These are phyloP conservation scores for Phaedon cochleariae DNA, from an alignment of 2,888 invertebrate genomes.

Conservation along the genomic window DNA sequence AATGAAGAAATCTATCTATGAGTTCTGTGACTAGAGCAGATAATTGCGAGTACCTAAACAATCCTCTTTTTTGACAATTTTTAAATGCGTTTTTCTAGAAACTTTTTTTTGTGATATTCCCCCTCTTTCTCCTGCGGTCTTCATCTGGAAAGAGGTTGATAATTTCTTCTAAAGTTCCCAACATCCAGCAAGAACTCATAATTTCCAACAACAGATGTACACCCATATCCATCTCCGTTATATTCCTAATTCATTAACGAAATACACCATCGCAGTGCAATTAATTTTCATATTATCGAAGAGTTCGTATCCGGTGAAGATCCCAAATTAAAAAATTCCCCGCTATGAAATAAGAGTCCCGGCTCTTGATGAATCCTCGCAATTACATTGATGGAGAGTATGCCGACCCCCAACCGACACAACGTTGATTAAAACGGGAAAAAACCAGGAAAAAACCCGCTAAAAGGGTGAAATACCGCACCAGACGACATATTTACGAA, in stretches of 20 bases:
- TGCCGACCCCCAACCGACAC: constrained; percentile 36
- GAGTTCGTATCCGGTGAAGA: not conserved
- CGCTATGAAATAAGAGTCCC: constrained; percentile 15
- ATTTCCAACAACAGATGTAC: not conserved
- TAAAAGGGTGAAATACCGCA: not conserved
- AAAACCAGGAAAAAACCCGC: constrained; percentile 1
- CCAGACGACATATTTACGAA: not conserved
- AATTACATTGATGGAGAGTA: constrained; percentile 45
- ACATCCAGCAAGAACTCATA: too few species aligned
- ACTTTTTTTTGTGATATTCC: too few species aligned
- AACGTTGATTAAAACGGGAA: constrained; percentile 39
- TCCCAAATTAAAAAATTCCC: constrained; percentile 28
- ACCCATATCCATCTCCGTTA: not conserved
- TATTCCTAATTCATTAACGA: not conserved
- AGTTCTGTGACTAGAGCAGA: too few species aligned
- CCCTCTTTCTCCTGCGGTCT: too few species aligned
- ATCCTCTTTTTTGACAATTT: too few species aligned
- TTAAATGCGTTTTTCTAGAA: too few species aligned
- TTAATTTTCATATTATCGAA: constrained; percentile 16
- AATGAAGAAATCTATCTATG: too few species aligned
- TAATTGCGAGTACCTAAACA: too few species aligned
- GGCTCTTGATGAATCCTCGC: constrained; percentile 40
- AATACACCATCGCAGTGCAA: not conserved
- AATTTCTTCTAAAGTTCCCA: too few species aligned
- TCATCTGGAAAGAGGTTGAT: too few species aligned